Evolutionary conservation across 2,113 vertebrate genomes (phyloP).

Genomic region (Notechis scutatus): DNA sequence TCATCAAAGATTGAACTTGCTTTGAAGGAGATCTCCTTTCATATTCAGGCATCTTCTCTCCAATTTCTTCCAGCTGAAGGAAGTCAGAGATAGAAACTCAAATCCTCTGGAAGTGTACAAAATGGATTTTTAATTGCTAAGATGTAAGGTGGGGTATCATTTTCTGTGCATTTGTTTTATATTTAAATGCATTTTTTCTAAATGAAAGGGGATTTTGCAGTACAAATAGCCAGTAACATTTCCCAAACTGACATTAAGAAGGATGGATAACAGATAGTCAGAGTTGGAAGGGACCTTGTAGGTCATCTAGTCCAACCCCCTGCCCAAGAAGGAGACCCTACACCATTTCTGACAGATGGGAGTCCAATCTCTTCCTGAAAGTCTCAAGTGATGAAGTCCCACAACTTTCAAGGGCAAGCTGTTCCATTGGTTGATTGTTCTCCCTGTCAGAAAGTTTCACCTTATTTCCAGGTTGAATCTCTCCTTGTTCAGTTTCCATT

Average conservation of each 20-base stretch:
- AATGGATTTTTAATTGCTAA: not conserved
- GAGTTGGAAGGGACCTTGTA: too few relatives aligned
- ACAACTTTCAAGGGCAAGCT: too few relatives aligned
- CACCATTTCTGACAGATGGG: too few relatives aligned
- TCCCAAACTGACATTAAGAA: not conserved
- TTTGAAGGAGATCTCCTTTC: not conserved
- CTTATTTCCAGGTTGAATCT: too few relatives aligned
- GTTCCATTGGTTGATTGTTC: too few relatives aligned
- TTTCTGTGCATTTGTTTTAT: not conserved
- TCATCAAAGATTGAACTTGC: not conserved
- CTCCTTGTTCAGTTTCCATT: too few relatives aligned
- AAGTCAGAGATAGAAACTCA: not conserved
- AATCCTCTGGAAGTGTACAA: not conserved
- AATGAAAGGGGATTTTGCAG: not conserved
- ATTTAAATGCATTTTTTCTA: not conserved
- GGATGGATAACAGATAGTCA: too few relatives aligned
- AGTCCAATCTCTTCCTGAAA: too few relatives aligned
- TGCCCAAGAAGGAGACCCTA: too few relatives aligned
- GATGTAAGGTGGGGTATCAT: not conserved
- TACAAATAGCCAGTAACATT: not conserved
- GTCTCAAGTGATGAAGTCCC: too few relatives aligned
- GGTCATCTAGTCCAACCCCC: too few relatives aligned
- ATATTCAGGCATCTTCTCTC: not conserved
- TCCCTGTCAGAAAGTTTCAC: too few relatives aligned
- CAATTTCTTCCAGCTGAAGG: not conserved